Evolutionary conservation across 2,113 vertebrate genomes (phyloP), one percentile per base, ranked within the genome.

Genomic region (Egretta garzetta): DNA sequence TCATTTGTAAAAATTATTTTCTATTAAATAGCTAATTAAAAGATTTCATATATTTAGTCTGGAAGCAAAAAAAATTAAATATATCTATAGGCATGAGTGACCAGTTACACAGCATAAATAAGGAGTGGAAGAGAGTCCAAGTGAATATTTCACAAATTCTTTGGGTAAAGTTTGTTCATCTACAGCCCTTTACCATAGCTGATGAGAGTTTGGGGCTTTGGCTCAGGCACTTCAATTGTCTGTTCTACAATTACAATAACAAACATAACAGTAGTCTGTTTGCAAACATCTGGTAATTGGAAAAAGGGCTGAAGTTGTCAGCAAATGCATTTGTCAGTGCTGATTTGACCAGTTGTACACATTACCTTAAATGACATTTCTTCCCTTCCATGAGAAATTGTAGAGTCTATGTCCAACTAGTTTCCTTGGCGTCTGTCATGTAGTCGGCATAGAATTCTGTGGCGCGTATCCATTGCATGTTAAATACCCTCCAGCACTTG

Each of bases 271-370:
- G 89, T 60, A 92, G 92, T 85, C 86, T 94, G 62, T 89, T 87
- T 95, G 92, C 84, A 95, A 95, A 95, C 87, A 97, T 88, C 92
- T 96, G 81, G 86, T 96, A 95, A 96, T 89, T 95, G 84, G 81
- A 72, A 94, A 97, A 95, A 92, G 45, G 64, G 27, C 84, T 88
- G 86, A 89, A 94, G 72, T 62, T 95, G 87, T 93, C 80, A 95
- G 73, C 47, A 83, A 80, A 85, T 73, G 74, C 92, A 71, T 93
- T 96, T 96, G 72, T 95, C 90, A 79, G 73, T 45, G 66, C 79
- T 83, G 88, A 91, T 89, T 82, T 94, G 59, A 95, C 72, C 68
- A 77, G 75, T 93, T 94, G 58, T 80, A 82, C 58, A 17, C 27
- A 14, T 96, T 93, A 96, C 92, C 90, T 97, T 93, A 96, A 95